A percentile compares a stretch with the other conserved stretches of the same genome.
Conservation (phyloP, 2,797 vertebrate genomes). For the Carapus acus region DNA sequence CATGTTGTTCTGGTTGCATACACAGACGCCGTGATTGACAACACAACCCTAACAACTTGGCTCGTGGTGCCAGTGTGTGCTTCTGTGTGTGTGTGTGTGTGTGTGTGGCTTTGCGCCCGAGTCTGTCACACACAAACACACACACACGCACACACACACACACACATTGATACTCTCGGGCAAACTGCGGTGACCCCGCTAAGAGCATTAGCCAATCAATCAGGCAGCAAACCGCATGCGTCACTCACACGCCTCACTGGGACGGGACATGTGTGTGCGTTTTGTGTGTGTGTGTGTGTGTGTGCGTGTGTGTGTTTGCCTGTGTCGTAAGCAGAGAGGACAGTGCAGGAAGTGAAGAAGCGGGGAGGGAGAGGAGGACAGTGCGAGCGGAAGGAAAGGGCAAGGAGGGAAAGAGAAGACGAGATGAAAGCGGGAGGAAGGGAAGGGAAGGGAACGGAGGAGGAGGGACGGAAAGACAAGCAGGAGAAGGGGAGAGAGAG, state of each 20-base stretch:
- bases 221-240: constrained; percentile 54
- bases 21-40: constrained; percentile 37
- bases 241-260: constrained; percentile 56
- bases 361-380: constrained; percentile 1
- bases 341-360: constrained; percentile 13
- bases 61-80: constrained; percentile 19
- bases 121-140: constrained; percentile 41
- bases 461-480: not conserved
- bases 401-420: constrained; percentile 4
- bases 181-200: constrained; percentile 53
- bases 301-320: constrained; percentile 26
- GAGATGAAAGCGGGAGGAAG: not conserved
- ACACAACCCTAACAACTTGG: constrained; percentile 41
- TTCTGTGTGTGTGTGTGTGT: constrained; percentile 18
- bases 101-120: constrained; percentile 8
- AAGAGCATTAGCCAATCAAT: constrained; percentile 73
- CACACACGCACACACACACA: constrained; percentile 18
- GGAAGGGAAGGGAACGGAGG: not conserved
- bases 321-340: constrained; percentile 32
- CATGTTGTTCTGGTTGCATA: constrained; percentile 30
- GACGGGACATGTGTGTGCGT: too few relatives aligned
- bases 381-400: not conserved
- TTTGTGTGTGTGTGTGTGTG: constrained; percentile 28
- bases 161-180: not conserved
- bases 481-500: not conserved